Evolutionary conservation across 2,797 vertebrate genomes (phyloP), one percentile per base, ranked within the genome.

Genomic region (Sebastiscus tertius): DNA sequence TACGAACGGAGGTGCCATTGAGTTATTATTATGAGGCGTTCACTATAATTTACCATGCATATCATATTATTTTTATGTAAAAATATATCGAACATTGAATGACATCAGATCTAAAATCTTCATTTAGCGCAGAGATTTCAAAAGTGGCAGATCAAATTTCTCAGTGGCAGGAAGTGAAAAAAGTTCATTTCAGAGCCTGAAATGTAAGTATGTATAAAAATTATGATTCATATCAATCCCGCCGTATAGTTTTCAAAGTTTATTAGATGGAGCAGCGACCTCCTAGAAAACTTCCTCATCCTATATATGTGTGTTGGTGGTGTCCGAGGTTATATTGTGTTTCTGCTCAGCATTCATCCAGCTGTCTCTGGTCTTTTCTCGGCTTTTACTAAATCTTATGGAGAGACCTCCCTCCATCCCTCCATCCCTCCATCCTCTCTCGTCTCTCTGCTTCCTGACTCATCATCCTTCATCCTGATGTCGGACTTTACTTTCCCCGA

Each of bases 261-360:
- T 65, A 29, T 42, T 6, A n/a, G 10, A 8, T 24, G 7, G 1
- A 42, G 55, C 22, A 14, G 14, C 5, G 11, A 26, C 39, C 4
- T 13, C 4, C 8, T 5, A 31, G 63, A 31, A 46, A 67, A 58
- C 9, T 8, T 8, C 18, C 18, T 26, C 20, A 55, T 55, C n/a
- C 5, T 52, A 10, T 52, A 0, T 24, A 46, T 66, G 39, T 49
- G 2, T 54, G 29, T 24, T 10, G 8, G 18, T 29, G 33, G 42
- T 54, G 63, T 74, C n/a, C 10, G 33, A 18, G 65, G 33, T 34
- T 6, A 14, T 1, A 16, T 27, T 2, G 22, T 31, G 68, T 62
- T 73, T 2, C 81, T 61, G 36, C 46, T 77, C 69, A 78, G 52
- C 16, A 64, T 80, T 64, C 79, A 49, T 61, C 24, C 56, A 8